These are phyloP conservation scores for Cisticola juncidis DNA, from an alignment of 2,113 vertebrate species.

Conservation along the genomic window DNA sequence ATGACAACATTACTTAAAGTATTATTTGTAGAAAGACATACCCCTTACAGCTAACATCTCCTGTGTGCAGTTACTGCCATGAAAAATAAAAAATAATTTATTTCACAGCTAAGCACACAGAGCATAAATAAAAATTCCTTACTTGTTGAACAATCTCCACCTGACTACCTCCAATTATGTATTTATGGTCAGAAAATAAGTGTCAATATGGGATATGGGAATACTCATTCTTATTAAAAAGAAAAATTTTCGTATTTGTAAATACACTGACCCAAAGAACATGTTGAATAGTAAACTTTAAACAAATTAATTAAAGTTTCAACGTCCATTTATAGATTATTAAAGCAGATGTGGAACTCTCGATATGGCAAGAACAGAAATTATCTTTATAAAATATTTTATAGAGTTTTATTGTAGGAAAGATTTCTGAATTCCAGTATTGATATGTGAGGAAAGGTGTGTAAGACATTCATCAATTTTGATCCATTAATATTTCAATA, in stretches of 20 bases:
- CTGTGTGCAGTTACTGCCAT: not conserved
- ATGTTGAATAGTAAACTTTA: not conserved
- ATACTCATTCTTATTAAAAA: not conserved
- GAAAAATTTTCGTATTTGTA: not conserved
- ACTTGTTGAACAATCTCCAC: not conserved
- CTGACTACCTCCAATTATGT: not conserved
- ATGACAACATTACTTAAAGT: not conserved
- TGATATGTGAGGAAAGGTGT: not conserved
- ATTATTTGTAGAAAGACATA: not conserved
- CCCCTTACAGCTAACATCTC: not conserved
- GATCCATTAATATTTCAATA: not conserved
- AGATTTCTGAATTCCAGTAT: not conserved
- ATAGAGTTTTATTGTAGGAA: not conserved
- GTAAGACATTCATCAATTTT: not conserved
- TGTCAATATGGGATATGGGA: not conserved
- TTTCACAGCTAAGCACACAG: not conserved
- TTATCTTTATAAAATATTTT: not conserved
- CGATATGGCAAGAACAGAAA: not conserved
- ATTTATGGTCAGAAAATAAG: not conserved
- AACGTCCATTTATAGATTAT: not conserved
- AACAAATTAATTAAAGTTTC: not conserved
- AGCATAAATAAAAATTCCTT: not conserved
- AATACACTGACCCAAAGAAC: not conserved
- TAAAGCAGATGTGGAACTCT: not conserved
- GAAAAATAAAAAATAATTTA: not conserved